These are phyloP conservation scores for Napeogenes sylphis DNA, from an alignment of 2,888 invertebrate genomes.

Conservation along the genomic window DNA sequence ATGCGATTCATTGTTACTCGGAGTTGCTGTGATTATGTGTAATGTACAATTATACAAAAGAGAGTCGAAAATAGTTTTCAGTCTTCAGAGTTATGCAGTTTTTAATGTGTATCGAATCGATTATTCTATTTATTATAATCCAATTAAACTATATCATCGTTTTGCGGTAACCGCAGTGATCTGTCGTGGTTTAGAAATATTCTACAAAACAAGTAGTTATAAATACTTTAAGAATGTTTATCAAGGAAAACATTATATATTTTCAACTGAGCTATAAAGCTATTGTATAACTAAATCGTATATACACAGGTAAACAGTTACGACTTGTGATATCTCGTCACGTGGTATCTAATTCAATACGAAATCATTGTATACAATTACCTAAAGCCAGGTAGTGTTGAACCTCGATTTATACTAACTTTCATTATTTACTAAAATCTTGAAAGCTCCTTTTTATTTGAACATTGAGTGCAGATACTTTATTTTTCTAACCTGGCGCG, in stretches of 20 bases:
- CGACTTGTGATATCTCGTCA: constrained; percentile 35
- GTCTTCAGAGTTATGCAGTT: constrained; percentile 66
- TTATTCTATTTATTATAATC: constrained; percentile 39
- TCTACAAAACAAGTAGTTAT: constrained; percentile 27
- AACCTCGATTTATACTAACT: constrained; percentile 69
- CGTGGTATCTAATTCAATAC: constrained; percentile 41
- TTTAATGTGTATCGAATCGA: constrained; percentile 41
- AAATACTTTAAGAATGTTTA: constrained; percentile 29
- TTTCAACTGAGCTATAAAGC: constrained; percentile 49
- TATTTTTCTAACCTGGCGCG: constrained; percentile 75
- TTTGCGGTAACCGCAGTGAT: constrained; percentile 33
- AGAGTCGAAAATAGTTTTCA: constrained; percentile 75
- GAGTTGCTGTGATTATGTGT: constrained; percentile 56
- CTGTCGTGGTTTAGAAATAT: constrained; percentile 20
- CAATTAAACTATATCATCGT: constrained; percentile 31
- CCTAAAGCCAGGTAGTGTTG: constrained; percentile 74
- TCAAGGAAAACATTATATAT: constrained; percentile 43
- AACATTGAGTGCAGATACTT: constrained; percentile 76
- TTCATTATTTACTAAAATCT: constrained; percentile 72
- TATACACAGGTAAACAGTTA: constrained; percentile 49
- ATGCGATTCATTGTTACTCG: constrained; percentile 32
- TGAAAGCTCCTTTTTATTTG: constrained; percentile 77
- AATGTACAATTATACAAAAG: constrained; percentile 74
- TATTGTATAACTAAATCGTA: constrained; percentile 55
- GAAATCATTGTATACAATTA: constrained; percentile 74